These are phyloP conservation scores for Lanius collurio DNA, from an alignment of 2,113 vertebrate species.

Conservation along the genomic window DNA sequence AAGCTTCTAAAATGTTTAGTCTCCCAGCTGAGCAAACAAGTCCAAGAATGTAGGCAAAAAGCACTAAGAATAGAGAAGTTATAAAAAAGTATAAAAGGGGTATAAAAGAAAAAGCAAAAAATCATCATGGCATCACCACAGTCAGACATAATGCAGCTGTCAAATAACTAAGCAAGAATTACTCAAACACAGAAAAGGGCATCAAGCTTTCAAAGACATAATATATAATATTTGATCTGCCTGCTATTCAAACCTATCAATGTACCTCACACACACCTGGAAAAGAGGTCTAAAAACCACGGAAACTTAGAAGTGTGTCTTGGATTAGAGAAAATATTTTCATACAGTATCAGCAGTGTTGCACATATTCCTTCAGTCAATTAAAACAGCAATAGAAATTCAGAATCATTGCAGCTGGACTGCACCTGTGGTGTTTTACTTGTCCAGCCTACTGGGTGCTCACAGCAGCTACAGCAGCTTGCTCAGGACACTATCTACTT, in stretches of 20 bases:
- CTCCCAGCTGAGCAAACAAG: too few species aligned
- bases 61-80: too few species aligned
- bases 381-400: background rate
- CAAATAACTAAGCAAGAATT: background rate
- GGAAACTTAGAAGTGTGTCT: background rate
- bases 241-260: background rate
- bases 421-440: background rate
- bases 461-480: background rate
- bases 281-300: background rate
- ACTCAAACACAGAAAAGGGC: background rate
- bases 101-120: too few species aligned
- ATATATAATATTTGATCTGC: background rate
- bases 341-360: background rate
- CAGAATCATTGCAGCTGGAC: too few species aligned
- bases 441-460: accelerated
- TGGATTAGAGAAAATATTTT: background rate
- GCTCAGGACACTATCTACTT: too few species aligned
- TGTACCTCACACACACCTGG: background rate
- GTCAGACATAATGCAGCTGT: background rate
- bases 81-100: too few species aligned
- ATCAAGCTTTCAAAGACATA: background rate
- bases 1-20: too few species aligned
- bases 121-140: background rate
- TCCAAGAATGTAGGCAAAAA: too few species aligned
- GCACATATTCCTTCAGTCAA: background rate